Percentiles rank a stretch among this genome's conserved stretches.
Evolutionary conservation across 2,797 vertebrate species (phyloP).

Genomic region (Momotus momota): DNA sequence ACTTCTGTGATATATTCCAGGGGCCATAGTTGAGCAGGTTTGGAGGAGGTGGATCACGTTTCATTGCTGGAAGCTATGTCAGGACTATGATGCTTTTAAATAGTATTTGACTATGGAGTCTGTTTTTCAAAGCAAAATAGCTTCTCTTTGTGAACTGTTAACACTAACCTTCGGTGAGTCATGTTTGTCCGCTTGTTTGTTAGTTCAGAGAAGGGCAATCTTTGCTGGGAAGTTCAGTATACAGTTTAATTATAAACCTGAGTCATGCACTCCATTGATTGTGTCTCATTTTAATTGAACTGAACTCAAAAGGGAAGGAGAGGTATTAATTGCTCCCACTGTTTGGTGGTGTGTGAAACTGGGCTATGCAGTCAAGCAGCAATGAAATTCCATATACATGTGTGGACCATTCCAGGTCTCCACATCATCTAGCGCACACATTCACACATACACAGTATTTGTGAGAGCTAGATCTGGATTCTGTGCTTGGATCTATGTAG

Average conservation of each 20-base stretch:
- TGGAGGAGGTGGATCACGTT: accelerated
- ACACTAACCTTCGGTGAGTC: neutral
- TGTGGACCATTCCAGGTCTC: neutral
- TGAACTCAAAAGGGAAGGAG: neutral
- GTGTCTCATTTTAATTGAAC: neutral
- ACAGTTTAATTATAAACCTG: neutral
- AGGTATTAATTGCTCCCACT: neutral
- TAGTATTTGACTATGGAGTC: neutral
- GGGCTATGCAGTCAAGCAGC: neutral
- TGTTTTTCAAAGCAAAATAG: neutral
- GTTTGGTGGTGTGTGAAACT: neutral
- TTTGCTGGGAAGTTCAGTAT: neutral
- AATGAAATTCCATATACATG: neutral
- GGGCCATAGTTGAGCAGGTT: neutral
- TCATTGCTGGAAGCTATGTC: neutral
- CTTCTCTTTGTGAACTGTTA: neutral
- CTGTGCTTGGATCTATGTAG: neutral
- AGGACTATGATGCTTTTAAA: neutral
- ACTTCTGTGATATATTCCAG: neutral
- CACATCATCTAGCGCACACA: neutral
- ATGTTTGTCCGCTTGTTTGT: neutral
- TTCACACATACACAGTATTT: neutral
- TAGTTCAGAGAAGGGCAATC: neutral
- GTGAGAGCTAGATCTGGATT: neutral
- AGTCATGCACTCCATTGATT: neutral